phyloP scores from a whole-genome alignment of 2,888 invertebrate genomes.

The Pollenia labialis region DNA sequence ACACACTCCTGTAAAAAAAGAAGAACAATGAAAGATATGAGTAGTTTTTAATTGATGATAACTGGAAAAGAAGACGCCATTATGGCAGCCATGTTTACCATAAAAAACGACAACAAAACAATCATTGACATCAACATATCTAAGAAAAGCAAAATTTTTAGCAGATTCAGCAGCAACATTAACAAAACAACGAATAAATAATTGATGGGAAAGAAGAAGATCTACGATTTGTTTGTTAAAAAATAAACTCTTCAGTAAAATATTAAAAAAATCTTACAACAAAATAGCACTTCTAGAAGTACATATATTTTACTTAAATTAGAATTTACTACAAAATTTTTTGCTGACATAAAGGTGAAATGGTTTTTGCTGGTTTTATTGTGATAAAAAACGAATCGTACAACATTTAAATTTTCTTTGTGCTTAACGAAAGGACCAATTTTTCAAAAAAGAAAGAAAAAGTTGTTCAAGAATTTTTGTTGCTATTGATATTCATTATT shows the following conservation, averaged over 20 bases:
- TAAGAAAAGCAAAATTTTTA: constrained; percentile 5
- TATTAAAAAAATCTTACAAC: background rate
- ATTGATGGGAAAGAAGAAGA: background rate
- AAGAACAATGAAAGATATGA: background rate
- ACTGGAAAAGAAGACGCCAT: constrained; percentile 25
- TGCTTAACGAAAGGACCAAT: constrained; percentile 41
- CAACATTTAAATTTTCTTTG: constrained; percentile 25
- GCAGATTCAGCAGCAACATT: background rate
- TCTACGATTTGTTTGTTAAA: background rate
- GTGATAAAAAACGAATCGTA: background rate
- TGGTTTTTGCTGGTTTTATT: background rate
- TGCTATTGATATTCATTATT: constrained; percentile 5
- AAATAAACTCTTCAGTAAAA: background rate
- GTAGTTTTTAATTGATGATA: constrained; percentile 17
- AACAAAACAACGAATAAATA: constrained; percentile 35
- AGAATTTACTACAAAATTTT: background rate
- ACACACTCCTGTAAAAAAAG: background rate
- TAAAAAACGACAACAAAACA: constrained; percentile 8
- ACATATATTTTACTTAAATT: background rate
- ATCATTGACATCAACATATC: background rate
- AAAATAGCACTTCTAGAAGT: background rate
- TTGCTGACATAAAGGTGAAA: constrained; percentile 14
- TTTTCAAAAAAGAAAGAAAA: background rate
- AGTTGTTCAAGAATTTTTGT: constrained; percentile 13
- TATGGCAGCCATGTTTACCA: constrained; percentile 50